Conservation (phyloP, 2,113 vertebrate species). For the Hippocampus guttulatus region DNA sequence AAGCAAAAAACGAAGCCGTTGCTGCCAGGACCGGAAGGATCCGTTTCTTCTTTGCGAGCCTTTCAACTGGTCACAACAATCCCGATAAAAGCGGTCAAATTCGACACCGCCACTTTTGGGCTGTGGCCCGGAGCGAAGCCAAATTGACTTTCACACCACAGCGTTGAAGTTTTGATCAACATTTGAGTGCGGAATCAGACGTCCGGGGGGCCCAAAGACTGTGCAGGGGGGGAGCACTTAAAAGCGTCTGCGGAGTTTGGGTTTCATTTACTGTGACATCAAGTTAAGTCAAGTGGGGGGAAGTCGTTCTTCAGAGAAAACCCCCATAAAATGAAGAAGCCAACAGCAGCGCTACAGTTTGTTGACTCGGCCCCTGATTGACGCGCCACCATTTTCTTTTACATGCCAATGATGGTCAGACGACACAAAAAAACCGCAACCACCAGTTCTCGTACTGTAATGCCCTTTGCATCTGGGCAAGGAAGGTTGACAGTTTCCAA, state of each 20-base stretch:
- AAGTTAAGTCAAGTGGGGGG: background rate
- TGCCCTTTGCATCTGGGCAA: no score
- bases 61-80: conserved; percentile 28
- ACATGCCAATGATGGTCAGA: no score
- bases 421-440: no score
- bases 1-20: background rate
- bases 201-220: background rate
- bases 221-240: background rate
- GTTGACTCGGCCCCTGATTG: no score
- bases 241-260: background rate
- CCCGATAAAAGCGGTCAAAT: conserved; percentile 30
- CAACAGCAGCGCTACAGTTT: background rate
- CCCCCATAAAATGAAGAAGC: background rate
- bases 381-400: no score
- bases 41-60: conserved; percentile 1
- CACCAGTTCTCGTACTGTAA: no score
- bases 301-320: background rate
- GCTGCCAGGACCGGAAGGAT: background rate
- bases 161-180: conserved; percentile 34
- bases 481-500: no score
- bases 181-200: conserved; percentile 34
- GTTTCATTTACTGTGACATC: background rate
- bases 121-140: conserved; percentile 29
- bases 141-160: conserved; percentile 49
- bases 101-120: conserved; percentile 24